Conservation (phyloP, 2,797 vertebrate genomes). For the Tangara arthus region DNA sequence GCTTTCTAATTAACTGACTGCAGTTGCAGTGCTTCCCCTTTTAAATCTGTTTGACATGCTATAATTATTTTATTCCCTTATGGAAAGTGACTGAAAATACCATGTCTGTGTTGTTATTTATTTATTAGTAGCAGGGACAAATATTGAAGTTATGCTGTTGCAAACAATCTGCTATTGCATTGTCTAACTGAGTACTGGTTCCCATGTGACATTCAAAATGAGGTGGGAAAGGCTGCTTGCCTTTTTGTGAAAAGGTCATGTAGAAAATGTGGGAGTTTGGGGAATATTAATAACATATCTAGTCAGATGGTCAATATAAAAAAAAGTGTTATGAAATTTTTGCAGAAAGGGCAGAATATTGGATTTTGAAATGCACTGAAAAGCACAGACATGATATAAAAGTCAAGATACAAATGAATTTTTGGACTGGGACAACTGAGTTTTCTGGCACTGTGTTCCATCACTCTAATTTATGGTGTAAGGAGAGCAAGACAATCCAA, state of each 20-base stretch:
- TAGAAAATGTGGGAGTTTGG: not conserved
- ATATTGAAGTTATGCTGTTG: not conserved
- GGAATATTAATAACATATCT: not conserved
- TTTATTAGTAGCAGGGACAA: not conserved
- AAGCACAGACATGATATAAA: not conserved
- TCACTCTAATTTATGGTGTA: not conserved
- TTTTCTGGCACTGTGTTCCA: not conserved
- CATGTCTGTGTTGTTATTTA: not conserved
- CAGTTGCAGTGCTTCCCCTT: not conserved
- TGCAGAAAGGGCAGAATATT: not conserved
- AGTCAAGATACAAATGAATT: not conserved
- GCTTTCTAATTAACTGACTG: not conserved
- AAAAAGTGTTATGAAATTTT: not conserved
- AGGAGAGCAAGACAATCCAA: not conserved
- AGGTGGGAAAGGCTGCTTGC: not conserved
- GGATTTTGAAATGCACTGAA: not conserved
- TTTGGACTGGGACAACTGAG: not conserved
- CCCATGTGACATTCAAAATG: not conserved
- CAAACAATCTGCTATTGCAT: not conserved
- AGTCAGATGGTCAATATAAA: not conserved
- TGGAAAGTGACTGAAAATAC: not conserved
- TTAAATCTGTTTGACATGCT: not conserved
- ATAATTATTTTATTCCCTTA: not conserved
- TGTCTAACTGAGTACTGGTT: not conserved
- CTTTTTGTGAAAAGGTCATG: not conserved